Evolutionary conservation across 1,140 invertebrate species (phyloP), one percentile per base, ranked within the genome.

Genomic region (Mercenaria mercenaria): DNA sequence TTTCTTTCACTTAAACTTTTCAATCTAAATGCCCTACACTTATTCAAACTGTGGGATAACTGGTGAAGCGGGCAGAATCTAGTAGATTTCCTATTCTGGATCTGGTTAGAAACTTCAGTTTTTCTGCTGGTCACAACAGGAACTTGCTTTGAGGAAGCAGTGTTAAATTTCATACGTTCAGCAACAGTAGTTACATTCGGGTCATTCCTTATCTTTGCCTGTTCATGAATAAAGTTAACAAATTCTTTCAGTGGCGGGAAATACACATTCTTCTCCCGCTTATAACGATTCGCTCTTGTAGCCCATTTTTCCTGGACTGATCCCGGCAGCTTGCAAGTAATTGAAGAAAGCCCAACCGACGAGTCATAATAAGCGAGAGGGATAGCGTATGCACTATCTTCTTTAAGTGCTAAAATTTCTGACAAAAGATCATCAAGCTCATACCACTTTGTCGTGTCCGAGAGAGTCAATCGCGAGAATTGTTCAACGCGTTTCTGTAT

Each of bases 391-490:
- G 6, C 32, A 3, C 11, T 23, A 56, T 56, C n/a, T 18, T 52
- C 64, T 39, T 91, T 92, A 13, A 91, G 20, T 6, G 88, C 79
- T 83, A 88, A 67, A 64, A 92, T 91, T 76, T 92, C 91, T 18
- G 47, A 23, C 26, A 90, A 56, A 26, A 90, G 41, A 59, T 91
- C 92, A n/a, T 64, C 67, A n/a, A 92, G 52, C 0, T 91, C 91
- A 84, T 89, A 92, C 4, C 89, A 52, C 39, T 69, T 90, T 56
- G 74, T 89, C n/a, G 64, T 56, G 50, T 92, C 92, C 50, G 80
- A 91, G 18, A 59, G 74, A 18, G 83, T 90, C 0, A 92, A 37
- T 11, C 47, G 74, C 3, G 91, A 81, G 56, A 92, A 91, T 23
- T 84, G 29, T 20, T 29, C 56, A 29, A 92, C 52, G 34, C 64